Evolutionary conservation across 2,888 invertebrate genomes (phyloP).

Genomic region (Agapetus fuscipes): DNA sequence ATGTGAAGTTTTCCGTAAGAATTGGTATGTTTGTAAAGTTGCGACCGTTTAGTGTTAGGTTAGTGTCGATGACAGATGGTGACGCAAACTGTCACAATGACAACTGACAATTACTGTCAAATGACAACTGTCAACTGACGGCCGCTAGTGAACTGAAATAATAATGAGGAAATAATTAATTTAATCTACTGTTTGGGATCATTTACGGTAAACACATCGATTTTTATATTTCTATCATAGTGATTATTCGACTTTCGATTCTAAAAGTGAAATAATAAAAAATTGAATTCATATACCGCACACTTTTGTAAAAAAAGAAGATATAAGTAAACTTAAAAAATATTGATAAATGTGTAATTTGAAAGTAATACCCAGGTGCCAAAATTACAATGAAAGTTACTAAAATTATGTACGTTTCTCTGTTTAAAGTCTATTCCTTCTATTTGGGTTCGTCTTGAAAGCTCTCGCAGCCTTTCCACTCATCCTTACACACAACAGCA

Average conservation of each 20-base stretch:
- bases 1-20: neutral
- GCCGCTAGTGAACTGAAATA: constrained; percentile 7
- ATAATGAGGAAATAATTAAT: constrained; percentile 15
- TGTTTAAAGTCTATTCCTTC: neutral
- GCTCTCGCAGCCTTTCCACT: constrained; percentile 20
- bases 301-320: constrained; percentile 14
- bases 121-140: no score
- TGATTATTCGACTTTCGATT: constrained; percentile 17
- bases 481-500: no score
- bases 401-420: constrained; percentile 8
- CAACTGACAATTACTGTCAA: no score
- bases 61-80: no score
- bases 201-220: constrained; percentile 22
- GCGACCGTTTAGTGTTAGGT: neutral
- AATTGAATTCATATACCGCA: constrained; percentile 13
- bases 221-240: constrained; percentile 20
- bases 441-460: neutral
- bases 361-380: constrained; percentile 18
- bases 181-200: constrained; percentile 22
- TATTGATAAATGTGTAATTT: constrained; percentile 13
- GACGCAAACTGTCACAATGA: no score
- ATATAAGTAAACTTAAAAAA: constrained; percentile 11
- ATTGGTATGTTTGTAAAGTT: constrained; percentile 1
- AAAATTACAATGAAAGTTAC: constrained; percentile 21
- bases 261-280: no score